A percentile compares a stretch with the other conserved stretches of the same genome.
Conservation (phyloP, 2,113 vertebrate species). For the Egretta garzetta region DNA sequence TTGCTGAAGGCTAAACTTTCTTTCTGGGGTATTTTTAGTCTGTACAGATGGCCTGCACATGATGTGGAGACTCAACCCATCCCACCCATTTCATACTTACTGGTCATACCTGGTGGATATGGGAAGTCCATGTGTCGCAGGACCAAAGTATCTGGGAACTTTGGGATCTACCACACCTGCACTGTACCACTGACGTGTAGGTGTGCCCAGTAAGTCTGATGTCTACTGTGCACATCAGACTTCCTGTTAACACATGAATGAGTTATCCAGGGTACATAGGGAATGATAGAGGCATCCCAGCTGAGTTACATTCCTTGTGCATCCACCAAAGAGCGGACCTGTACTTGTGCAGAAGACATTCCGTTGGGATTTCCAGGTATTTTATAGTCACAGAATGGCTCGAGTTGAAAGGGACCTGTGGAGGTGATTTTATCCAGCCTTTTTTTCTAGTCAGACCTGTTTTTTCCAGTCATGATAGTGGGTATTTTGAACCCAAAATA, state of each 20-base stretch:
- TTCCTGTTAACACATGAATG: neutral
- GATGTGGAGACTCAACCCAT: neutral
- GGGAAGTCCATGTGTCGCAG: neutral
- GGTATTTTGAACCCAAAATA: neutral
- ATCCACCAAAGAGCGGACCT: neutral
- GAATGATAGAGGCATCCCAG: neutral
- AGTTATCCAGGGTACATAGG: neutral
- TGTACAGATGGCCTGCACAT: neutral
- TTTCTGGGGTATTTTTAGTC: neutral
- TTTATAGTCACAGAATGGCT: neutral
- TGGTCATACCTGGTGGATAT: neutral
- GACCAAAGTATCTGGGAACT: neutral
- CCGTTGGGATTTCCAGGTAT: neutral
- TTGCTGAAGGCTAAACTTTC: neutral
- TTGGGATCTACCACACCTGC: neutral
- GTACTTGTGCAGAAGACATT: neutral
- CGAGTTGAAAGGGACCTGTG: neutral
- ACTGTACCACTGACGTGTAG: neutral
- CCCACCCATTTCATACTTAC: neutral
- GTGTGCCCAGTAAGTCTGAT: neutral
- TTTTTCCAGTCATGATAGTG: neutral
- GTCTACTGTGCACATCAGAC: neutral
- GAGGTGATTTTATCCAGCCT: neutral
- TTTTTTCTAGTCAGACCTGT: neutral
- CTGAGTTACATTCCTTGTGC: neutral